These are phyloP conservation scores for Hydrochoerus hydrochaeris DNA, from an alignment of 2,113 vertebrate species.

Conservation along the genomic window DNA sequence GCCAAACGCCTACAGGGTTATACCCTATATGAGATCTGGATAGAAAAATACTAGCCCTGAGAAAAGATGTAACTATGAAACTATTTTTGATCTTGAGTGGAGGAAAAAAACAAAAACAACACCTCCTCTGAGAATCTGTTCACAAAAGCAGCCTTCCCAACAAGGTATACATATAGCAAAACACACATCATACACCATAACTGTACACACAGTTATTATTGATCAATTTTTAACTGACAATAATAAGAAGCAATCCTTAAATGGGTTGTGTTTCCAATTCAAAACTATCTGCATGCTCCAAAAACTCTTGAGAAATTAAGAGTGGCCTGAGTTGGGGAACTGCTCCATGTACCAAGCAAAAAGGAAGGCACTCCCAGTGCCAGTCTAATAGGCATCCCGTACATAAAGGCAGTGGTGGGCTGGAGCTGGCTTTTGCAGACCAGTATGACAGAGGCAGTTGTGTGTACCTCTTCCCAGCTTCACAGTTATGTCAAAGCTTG, in stretches of 20 bases:
- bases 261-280: background rate
- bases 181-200: background rate
- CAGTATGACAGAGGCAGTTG: background rate
- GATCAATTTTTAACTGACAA: background rate
- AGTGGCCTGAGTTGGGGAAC: conserved; percentile 31
- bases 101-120: background rate
- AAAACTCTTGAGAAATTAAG: background rate
- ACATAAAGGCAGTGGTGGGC: background rate
- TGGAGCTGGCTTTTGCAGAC: too few species aligned
- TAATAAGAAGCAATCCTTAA: conserved; percentile 21
- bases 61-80: background rate
- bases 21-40: background rate
- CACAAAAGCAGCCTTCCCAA: background rate
- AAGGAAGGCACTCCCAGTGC: background rate
- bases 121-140: conserved; percentile 33
- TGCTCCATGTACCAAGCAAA: background rate
- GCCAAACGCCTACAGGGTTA: background rate
- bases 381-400: background rate
- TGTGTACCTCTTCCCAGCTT: background rate
- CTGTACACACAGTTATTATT: background rate
- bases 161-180: background rate
- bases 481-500: background rate
- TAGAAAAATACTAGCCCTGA: conserved; percentile 31
- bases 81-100: conserved; percentile 10
- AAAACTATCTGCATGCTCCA: conserved; percentile 3